Conservation (phyloP, 1,140 invertebrate genomes). For the Drosophila nebulosa region DNA sequence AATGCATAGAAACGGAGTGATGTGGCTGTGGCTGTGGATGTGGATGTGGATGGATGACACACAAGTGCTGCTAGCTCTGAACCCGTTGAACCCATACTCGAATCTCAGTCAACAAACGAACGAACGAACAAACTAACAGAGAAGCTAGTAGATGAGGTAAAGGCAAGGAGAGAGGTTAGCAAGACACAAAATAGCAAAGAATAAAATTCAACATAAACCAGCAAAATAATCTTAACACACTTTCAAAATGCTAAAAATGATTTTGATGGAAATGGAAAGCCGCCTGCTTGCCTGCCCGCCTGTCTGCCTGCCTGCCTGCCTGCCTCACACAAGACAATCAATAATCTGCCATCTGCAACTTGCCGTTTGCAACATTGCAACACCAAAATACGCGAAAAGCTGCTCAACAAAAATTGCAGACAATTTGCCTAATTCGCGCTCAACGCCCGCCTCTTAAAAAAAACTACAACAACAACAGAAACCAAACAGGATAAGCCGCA, state of each 20-base stretch:
- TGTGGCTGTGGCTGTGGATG: neutral
- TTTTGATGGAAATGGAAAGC: neutral
- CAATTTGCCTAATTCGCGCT: slow-evolving; percentile 74
- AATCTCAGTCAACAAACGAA: slow-evolving; percentile 30
- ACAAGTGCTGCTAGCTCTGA: slow-evolving; percentile 71
- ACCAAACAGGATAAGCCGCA: slow-evolving; percentile 62
- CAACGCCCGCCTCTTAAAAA: neutral
- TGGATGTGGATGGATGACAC: slow-evolving; percentile 55
- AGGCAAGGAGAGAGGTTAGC: too few relatives aligned
- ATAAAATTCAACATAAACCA: slow-evolving; percentile 33
- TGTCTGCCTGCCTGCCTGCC: too few relatives aligned
- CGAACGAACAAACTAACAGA: neutral
- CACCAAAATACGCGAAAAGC: slow-evolving; percentile 20
- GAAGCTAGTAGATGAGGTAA: neutral
- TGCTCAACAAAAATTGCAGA: slow-evolving; percentile 57
- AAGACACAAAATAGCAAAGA: slow-evolving; percentile 55
- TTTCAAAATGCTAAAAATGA: slow-evolving; percentile 23
- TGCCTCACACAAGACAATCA: slow-evolving; percentile 55
- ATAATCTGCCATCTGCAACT: slow-evolving; percentile 39
- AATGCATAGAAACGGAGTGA: slow-evolving; percentile 59
- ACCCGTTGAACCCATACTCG: slow-evolving; percentile 57
- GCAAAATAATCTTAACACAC: slow-evolving; percentile 63
- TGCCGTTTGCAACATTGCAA: neutral
- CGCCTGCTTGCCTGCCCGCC: too few relatives aligned
- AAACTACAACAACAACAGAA: neutral